These are phyloP conservation scores for Aldabrachelys gigantea DNA, from an alignment of 2,113 vertebrate species.

Conservation along the genomic window DNA sequence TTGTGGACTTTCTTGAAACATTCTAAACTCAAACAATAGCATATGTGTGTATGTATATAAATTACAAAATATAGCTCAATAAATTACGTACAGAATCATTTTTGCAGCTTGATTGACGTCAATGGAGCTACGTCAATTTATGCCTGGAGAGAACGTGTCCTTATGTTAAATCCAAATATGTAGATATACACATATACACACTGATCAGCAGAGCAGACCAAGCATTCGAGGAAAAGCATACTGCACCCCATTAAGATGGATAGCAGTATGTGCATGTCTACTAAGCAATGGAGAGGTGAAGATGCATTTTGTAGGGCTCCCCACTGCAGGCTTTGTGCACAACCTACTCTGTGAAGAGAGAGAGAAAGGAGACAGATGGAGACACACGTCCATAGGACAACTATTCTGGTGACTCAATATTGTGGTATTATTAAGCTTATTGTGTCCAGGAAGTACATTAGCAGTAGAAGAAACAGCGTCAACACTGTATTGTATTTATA, in stretches of 20 bases:
- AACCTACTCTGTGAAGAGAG: not conserved
- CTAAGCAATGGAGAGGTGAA: not conserved
- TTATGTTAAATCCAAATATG: not conserved
- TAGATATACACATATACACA: rapidly evolving
- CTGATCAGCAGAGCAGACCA: not conserved
- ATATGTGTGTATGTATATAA: not conserved
- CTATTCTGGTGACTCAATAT: not conserved
- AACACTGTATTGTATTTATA: rapidly evolving
- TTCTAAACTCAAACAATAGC: not conserved
- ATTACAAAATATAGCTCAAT: not conserved
- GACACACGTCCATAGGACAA: not conserved
- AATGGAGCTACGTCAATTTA: not conserved
- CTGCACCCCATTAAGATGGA: not conserved
- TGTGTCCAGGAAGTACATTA: rapidly evolving
- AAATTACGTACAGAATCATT: constrained; percentile 10
- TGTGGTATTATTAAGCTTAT: not conserved
- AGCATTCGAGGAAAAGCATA: not conserved
- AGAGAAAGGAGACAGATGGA: not conserved
- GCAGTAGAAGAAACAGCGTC: rapidly evolving
- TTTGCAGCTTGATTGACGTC: not conserved
- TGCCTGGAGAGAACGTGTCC: not conserved
- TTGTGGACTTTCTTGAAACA: not conserved
- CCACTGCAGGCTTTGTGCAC: not conserved
- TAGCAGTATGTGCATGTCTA: not conserved
- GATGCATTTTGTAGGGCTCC: not conserved